Conservation (phyloP, 2,888 invertebrate genomes). For the Acronicta aceris region DNA sequence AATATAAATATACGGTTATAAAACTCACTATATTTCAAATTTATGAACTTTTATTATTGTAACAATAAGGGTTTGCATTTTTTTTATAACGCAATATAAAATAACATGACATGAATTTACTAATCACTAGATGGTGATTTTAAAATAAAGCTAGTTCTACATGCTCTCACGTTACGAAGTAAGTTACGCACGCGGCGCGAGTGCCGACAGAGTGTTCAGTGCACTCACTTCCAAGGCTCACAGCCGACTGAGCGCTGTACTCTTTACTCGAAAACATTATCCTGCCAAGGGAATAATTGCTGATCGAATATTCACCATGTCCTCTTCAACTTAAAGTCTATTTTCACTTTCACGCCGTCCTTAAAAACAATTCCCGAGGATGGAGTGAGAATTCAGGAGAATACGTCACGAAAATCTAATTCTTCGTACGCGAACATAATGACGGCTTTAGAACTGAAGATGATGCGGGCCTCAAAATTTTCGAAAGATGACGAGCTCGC, state of each 20-base stretch:
- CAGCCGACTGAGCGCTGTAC: constrained; percentile 80
- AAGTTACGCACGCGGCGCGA: constrained; percentile 74
- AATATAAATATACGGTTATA: constrained; percentile 5
- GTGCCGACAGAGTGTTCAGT: constrained; percentile 61
- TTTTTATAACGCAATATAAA: neutral
- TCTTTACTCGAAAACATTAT: constrained; percentile 71
- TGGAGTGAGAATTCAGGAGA: constrained; percentile 71
- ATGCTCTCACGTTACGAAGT: constrained; percentile 71
- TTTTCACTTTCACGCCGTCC: constrained; percentile 51
- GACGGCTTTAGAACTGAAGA: constrained; percentile 84
- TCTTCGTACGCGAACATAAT: constrained; percentile 84
- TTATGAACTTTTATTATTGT: constrained; percentile 8
- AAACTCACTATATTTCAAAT: constrained; percentile 19
- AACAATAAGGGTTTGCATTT: constrained; percentile 1
- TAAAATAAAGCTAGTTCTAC: constrained; percentile 39
- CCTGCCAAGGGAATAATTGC: constrained; percentile 59
- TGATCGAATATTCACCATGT: constrained; percentile 66
- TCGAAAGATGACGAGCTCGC: constrained; percentile 70
- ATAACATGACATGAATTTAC: constrained; percentile 11
- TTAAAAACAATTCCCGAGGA: constrained; percentile 52
- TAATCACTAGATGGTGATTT: constrained; percentile 40
- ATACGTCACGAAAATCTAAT: constrained; percentile 83
- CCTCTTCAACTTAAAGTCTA: constrained; percentile 47
- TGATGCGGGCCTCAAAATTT: constrained; percentile 77
- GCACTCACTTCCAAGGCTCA: constrained; percentile 76